Evolutionary conservation across 2,113 vertebrate genomes (phyloP), one percentile per base, ranked within the genome.

Genomic region (Myrmophylax atrothorax): DNA sequence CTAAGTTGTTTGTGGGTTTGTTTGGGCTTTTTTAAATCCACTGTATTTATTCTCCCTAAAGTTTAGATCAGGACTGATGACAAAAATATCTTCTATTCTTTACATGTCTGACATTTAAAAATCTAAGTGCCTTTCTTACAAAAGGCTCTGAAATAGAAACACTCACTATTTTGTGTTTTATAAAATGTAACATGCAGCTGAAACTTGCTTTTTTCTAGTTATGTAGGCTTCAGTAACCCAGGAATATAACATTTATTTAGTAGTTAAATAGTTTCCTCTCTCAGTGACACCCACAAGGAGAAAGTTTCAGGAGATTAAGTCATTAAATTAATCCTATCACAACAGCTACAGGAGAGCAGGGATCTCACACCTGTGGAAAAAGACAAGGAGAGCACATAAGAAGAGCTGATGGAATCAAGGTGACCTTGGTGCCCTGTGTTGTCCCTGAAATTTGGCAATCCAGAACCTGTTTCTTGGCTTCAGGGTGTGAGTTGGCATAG

Each of bases 91-190:
- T 58, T 38, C 46, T 75, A 5, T 46, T 73, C 29, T 81, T 84
- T 29, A 2, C 49, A 13, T 35, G 16, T 37, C n/a, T 92, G 73
- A 37, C 38, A n/a, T 75, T 52, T 60, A 35, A 77, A 86, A 91
- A 46, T 28, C 63, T 18, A 82, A 74, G 29, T 68, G 26, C 6
- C 78, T 90, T 77, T 68, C 56, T 72, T 72, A 52, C 9, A 52
- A 59, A 77, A 78, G 31, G n/a, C 75, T 77, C 72, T 38, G 72
- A 89, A 88, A 81, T 33, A 68, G 55, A 74, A 90, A 69, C 46
- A 46, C 10, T 18, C 60, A 6, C 69, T 74, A 29, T 49, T 83
- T 84, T 38, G 42, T 55, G 4, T 78, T 38, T 25, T 15, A 14
- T 33, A 42, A 73, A 87, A 82, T 37, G 35, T 31, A 74, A 74